Conservation (phyloP, 2,797 vertebrate species). For the Tokudaia tokunoshimensis region DNA sequence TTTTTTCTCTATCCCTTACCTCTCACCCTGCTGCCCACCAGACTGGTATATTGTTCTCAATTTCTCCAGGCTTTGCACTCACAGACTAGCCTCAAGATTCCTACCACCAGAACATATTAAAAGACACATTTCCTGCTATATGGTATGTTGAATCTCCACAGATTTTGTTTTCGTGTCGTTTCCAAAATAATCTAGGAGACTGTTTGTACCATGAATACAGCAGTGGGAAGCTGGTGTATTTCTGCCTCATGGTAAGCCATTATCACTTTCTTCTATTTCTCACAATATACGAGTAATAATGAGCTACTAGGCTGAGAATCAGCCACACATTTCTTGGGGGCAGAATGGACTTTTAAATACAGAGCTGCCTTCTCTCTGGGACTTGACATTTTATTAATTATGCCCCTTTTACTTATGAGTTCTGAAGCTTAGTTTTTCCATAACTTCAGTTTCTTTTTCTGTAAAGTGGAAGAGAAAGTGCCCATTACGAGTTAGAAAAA, state of each 20-base stretch:
- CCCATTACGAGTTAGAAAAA: background rate
- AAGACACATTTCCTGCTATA: background rate
- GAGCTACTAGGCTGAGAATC: background rate
- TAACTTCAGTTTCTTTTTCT: constrained; percentile 54
- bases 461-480: constrained; percentile 38
- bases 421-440: constrained; percentile 45
- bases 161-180: background rate
- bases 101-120: background rate
- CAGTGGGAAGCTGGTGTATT: background rate
- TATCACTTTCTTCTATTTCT: background rate
- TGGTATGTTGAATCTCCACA: background rate
- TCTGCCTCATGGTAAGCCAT: background rate
- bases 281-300: background rate
- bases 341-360: background rate
- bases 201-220: background rate
- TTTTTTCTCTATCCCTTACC: background rate
- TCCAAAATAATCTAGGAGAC: background rate
- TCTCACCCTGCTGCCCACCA: too few relatives aligned
- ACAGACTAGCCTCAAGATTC: background rate
- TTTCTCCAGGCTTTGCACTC: background rate
- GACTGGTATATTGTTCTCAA: background rate
- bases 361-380: background rate
- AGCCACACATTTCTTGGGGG: background rate
- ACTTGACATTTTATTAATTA: constrained; percentile 31
- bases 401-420: background rate